These are phyloP conservation scores for Pocillopora grandis DNA, from an alignment of 92 coral and sea anemone species.

Conservation along the genomic window DNA sequence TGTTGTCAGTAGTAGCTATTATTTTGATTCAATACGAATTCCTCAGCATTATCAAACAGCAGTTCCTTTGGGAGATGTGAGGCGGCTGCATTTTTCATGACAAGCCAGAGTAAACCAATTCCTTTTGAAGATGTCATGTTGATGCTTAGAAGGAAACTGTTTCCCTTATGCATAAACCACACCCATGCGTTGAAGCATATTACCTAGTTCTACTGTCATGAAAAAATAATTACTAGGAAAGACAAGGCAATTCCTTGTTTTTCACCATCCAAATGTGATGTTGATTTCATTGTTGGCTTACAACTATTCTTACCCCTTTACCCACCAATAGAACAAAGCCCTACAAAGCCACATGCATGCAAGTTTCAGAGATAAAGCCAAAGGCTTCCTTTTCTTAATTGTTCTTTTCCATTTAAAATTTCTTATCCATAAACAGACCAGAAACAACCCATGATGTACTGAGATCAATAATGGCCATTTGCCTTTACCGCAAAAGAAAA, in stretches of 20 bases:
- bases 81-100: background rate
- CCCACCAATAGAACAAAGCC: too few species aligned
- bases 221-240: background rate
- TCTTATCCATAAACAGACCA: background rate
- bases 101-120: background rate
- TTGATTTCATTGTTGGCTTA: too few species aligned
- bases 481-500: background rate
- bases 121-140: background rate
- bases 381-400: too few species aligned
- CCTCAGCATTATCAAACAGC: too few species aligned
- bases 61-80: background rate
- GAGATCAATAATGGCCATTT: slow-evolving; percentile 26
- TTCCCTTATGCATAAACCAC: background rate
- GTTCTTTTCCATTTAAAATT: background rate
- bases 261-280: background rate
- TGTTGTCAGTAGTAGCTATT: too few species aligned
- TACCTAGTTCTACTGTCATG: background rate
- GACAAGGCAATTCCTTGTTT: background rate
- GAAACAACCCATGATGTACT: slow-evolving; percentile 10
- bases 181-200: slow-evolving; percentile 3
- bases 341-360: too few species aligned
- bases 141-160: background rate
- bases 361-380: too few species aligned
- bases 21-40: too few species aligned
- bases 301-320: too few species aligned